Evolutionary conservation across 1,140 invertebrate genomes (phyloP).

Genomic region (Eueides isabella): DNA sequence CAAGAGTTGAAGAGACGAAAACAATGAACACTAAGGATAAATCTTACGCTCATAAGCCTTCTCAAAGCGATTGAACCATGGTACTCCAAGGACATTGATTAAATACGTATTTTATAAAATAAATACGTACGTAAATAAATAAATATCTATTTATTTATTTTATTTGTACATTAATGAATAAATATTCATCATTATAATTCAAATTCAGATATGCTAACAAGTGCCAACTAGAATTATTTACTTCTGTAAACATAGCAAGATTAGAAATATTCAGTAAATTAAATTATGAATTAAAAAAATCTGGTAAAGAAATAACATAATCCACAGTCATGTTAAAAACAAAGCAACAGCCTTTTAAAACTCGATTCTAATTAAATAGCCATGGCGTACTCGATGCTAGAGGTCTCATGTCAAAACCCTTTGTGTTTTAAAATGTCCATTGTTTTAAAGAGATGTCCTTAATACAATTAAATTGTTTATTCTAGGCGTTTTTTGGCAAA

Average conservation of each 20-base stretch:
- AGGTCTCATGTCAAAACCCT: neutral
- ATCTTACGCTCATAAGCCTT: conserved; percentile 28
- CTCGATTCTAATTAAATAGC: neutral
- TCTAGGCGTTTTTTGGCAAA: neutral
- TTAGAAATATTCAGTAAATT: neutral
- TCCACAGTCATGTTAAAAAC: neutral
- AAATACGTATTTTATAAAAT: conserved; percentile 17
- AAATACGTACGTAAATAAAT: no score
- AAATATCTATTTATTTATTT: no score
- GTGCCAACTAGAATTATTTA: no score
- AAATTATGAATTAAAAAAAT: neutral
- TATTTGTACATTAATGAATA: no score
- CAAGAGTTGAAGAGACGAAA: conserved; percentile 35
- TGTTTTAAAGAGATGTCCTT: neutral
- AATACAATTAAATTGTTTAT: neutral
- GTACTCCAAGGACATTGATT: conserved; percentile 28
- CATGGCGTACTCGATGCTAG: neutral
- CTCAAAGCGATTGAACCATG: conserved; percentile 35
- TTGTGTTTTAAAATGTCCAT: neutral
- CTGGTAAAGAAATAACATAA: neutral
- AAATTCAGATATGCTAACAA: no score
- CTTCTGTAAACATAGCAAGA: no score
- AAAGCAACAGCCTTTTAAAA: neutral
- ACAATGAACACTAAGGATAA: conserved; percentile 30
- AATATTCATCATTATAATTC: no score